phyloP scores from a whole-genome alignment of 2,888 invertebrate genomes.

The Esperia sulphurella region DNA sequence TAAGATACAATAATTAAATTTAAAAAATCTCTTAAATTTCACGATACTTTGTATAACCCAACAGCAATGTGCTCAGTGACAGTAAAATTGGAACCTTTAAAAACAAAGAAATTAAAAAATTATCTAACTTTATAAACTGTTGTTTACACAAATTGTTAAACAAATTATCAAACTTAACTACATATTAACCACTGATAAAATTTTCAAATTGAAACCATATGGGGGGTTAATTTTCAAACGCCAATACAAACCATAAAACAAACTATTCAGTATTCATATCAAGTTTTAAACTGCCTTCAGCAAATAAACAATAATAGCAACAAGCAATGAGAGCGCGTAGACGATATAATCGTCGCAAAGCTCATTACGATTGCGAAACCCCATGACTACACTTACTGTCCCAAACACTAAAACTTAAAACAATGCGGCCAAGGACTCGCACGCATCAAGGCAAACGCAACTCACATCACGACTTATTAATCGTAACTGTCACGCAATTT shows the following conservation, averaged over 20 bases:
- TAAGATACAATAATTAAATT: too few species aligned
- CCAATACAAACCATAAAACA: not conserved
- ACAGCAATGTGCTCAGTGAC: too few species aligned
- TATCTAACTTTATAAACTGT: too few species aligned
- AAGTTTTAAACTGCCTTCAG: constrained; percentile 30
- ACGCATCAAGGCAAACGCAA: constrained; percentile 16
- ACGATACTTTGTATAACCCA: too few species aligned
- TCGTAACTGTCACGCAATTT: not conserved
- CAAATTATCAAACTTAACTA: too few species aligned
- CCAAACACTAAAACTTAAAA: constrained; percentile 29
- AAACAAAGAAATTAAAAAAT: too few species aligned
- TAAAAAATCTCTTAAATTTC: too few species aligned
- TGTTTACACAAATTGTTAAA: too few species aligned
- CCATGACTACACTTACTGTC: constrained; percentile 29
- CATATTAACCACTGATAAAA: too few species aligned
- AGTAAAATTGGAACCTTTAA: too few species aligned
- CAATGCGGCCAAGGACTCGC: constrained; percentile 48
- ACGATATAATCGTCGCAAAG: constrained; percentile 30
- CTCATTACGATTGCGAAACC: constrained; percentile 25
- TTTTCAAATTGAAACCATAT: too few species aligned
- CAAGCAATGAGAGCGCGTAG: constrained; percentile 26
- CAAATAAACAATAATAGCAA: constrained; percentile 38
- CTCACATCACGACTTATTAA: constrained; percentile 3
- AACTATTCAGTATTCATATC: not conserved
- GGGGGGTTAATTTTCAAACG: too few species aligned